phyloP scores from a whole-genome alignment of 2,797 vertebrate genomes.

The Eulemur albifrons region DNA sequence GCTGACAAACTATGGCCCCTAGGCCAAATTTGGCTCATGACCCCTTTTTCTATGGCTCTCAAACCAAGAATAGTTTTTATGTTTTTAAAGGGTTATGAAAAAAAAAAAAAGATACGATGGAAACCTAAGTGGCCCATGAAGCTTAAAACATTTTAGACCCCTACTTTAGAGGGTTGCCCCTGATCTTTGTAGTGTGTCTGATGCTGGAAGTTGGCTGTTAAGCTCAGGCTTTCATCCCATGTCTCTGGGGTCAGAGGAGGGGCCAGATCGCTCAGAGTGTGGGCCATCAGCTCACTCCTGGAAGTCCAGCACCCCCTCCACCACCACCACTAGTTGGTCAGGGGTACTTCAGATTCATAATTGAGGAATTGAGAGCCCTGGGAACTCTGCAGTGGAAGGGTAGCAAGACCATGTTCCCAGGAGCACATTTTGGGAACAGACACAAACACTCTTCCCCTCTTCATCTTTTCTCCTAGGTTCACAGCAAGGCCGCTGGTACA shows the following conservation, averaged over 20 bases:
- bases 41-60: neutral
- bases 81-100: neutral
- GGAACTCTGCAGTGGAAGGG: neutral
- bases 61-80: neutral
- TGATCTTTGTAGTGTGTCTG: neutral
- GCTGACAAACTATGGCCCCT: neutral
- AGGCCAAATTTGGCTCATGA: neutral
- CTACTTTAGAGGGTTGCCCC: neutral
- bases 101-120: neutral
- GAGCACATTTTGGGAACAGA: neutral
- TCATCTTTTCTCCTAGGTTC: slow-evolving; percentile 85
- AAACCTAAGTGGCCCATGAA: neutral
- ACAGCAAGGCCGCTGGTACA: slow-evolving; percentile 95
- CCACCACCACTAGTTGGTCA: neutral
- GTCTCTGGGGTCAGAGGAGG: neutral
- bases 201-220: neutral
- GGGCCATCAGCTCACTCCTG: neutral
- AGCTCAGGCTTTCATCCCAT: neutral
- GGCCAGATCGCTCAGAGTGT: neutral
- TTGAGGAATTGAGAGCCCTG: neutral
- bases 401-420: neutral
- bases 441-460: neutral
- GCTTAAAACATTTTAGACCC: neutral
- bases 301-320: neutral
- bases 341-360: neutral